Percentiles rank a stretch among this genome's conserved stretches.
Evolutionary conservation across 30 jellyfish, hydroid and myxozoan species (phyloP).

Genomic region (Turritopsis rubra): DNA sequence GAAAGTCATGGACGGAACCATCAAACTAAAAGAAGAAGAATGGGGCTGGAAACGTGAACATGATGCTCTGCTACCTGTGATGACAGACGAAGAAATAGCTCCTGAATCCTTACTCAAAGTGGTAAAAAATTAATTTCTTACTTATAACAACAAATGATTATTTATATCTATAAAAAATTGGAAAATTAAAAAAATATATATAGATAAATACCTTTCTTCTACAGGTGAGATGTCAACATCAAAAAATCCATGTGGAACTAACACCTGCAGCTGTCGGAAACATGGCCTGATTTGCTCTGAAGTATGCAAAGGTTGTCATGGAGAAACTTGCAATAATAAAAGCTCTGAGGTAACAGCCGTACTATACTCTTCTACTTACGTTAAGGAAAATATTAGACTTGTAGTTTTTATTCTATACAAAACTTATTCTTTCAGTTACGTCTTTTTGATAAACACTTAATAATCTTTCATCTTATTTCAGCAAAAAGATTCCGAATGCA

Average conservation of each 20-base stretch:
- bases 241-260: constrained; percentile 38
- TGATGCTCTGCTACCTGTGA: constrained; percentile 11
- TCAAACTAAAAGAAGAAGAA: constrained; percentile 22
- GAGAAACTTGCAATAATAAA: constrained; percentile 35
- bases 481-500: no score
- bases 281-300: constrained; percentile 35
- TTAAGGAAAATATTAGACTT: no score
- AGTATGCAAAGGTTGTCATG: constrained; percentile 38
- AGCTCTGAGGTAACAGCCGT: neutral
- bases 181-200: no score
- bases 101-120: constrained; percentile 34
- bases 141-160: neutral
- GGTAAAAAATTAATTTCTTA: neutral
- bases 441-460: no score
- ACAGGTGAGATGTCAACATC: constrained; percentile 33
- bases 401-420: no score
- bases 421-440: no score
- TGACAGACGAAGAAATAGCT: constrained; percentile 23
- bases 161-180: neutral
- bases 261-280: constrained; percentile 31
- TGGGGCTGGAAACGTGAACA: constrained; percentile 27
- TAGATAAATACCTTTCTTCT: neutral
- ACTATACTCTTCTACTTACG: no score
- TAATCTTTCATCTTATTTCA: no score
- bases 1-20: constrained; percentile 22